These are phyloP conservation scores for Masnerella sp. DNA, from an alignment of 2,888 invertebrate species.

Conservation along the genomic window DNA sequence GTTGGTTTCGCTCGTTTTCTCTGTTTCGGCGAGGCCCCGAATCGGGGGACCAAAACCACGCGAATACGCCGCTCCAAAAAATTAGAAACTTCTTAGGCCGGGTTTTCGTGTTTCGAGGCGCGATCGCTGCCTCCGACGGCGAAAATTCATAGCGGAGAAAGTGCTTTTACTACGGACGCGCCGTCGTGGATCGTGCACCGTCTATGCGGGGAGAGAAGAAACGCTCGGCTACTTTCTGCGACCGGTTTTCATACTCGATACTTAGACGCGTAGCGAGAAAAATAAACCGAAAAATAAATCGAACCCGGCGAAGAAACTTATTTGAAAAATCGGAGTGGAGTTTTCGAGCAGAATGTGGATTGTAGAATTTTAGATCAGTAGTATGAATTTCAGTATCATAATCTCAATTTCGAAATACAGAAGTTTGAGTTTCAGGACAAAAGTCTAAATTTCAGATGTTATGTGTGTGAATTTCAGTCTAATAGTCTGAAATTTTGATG, in stretches of 20 bases:
- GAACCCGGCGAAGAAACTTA: neutral
- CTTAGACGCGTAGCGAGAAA: constrained; percentile 21
- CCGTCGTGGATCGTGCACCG: constrained; percentile 18
- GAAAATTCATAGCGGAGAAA: constrained; percentile 44
- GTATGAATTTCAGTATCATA: too few relatives aligned
- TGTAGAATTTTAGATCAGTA: neutral
- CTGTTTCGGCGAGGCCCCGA: constrained; percentile 5
- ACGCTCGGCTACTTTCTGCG: constrained; percentile 50
- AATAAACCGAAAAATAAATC: constrained; percentile 7
- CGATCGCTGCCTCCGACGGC: constrained; percentile 1
- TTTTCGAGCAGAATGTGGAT: too few relatives aligned
- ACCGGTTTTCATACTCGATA: constrained; percentile 46
- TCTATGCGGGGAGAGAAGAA: constrained; percentile 31
- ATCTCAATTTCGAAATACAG: too few relatives aligned
- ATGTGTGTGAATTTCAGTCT: too few relatives aligned
- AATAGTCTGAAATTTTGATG: too few relatives aligned
- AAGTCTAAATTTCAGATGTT: too few relatives aligned
- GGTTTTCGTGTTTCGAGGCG: constrained; percentile 21
- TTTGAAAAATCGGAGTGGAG: neutral
- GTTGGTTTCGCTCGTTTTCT: too few relatives aligned
- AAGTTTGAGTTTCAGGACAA: too few relatives aligned
- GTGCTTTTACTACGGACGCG: constrained; percentile 42
- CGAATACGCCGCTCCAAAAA: constrained; percentile 20
- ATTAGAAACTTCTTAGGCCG: constrained; percentile 32
- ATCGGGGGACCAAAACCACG: constrained; percentile 2